Evolutionary conservation across 2,797 vertebrate species (phyloP).

Genomic region (Monodelphis domestica): DNA sequence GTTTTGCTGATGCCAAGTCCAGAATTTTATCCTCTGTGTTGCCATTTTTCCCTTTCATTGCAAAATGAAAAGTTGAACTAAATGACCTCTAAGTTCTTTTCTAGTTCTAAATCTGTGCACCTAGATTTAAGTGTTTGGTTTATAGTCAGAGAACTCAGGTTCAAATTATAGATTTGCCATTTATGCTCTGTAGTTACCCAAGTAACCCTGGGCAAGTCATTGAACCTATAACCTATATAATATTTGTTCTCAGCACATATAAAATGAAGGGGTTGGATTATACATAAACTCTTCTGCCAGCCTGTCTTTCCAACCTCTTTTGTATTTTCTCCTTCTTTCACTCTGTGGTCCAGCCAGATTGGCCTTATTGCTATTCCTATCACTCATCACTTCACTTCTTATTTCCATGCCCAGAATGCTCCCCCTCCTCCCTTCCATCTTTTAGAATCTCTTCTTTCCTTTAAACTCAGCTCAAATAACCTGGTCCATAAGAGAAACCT

Average conservation of each 20-base stretch:
- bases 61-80: neutral
- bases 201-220: neutral
- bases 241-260: neutral
- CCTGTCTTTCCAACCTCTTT: neutral
- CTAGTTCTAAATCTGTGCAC: neutral
- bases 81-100: neutral
- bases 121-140: neutral
- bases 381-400: neutral
- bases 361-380: neutral
- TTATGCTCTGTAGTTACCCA: neutral
- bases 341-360: neutral
- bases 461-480: neutral
- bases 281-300: neutral
- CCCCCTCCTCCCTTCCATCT: neutral
- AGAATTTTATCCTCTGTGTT: neutral
- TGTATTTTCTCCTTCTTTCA: neutral
- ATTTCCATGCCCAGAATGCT: neutral
- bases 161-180: neutral
- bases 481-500: neutral
- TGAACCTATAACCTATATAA: neutral
- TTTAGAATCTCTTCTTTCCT: neutral
- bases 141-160: neutral
- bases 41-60: neutral
- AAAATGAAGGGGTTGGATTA: neutral
- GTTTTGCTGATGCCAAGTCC: neutral